Evolutionary conservation across 2,888 invertebrate species (phyloP), one percentile per base, ranked within the genome.

Genomic region (Melanostoma scalare): DNA sequence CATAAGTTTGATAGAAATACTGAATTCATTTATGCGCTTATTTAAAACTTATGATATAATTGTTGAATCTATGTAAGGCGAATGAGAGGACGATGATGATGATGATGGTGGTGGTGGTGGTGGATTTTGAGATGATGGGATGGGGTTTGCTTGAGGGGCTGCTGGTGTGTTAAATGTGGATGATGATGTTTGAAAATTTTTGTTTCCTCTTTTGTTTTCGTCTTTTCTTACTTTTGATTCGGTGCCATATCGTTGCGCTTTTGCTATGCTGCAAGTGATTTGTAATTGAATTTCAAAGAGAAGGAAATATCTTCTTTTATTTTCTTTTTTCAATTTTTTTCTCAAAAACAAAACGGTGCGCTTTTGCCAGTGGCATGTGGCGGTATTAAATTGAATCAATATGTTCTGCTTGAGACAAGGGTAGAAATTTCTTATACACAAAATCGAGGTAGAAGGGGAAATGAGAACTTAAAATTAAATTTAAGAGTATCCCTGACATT

Each of bases 21-120:
- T 71, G 73, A 78, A 65, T 84, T 79, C 74, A 84, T 79, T 84
- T 79, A 84, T 84, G 84, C 84, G 75, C 79, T 79, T 84, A 84
- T 84, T 84, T 84, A 79, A 84, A 75, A 79, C 84, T 84, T 79
- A 84, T 84, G 84, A 84, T 84, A 84, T 84, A 84, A 84, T 78
- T 79, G 84, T 67, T 79, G 65, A 58, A 72, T 56, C 36, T 63
- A 77, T 65, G 44, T 33, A 42, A 65, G 67, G 72, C 63, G 76
- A 53, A 65, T 73, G n/a, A 10, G 5, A 20, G 53, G 42, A 67
- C 52, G 30, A 48, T 20, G 53, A 56, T 53, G 53, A 44, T 8
- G n/a, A 30, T 35, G 35, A 33, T 72, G 72, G 8, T 53, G 48
- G 42, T 30, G 38, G 20, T 58, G 53, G 46, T 38, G 60, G 56